These are phyloP conservation scores for Lepisosteus oculatus DNA, from an alignment of 2,113 vertebrate genomes.

Conservation along the genomic window DNA sequence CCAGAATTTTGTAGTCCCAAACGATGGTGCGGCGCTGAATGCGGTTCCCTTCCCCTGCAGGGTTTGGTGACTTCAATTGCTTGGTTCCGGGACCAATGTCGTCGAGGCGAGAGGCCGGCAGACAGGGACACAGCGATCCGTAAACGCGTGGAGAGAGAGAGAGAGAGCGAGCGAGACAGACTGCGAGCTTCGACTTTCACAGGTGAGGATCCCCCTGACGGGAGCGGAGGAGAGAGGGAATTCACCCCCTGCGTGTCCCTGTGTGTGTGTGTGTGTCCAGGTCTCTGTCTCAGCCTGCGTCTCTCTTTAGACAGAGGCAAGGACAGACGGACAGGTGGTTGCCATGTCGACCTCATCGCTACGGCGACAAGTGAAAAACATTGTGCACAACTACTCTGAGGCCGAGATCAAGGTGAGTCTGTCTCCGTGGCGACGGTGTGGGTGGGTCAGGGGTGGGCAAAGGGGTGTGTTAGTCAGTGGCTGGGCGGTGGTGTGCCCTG, in stretches of 20 bases:
- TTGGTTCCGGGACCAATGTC: slow-evolving; percentile 63
- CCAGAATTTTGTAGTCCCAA: background rate
- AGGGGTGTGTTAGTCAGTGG: too few relatives aligned
- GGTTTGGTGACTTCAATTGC: slow-evolving; percentile 39
- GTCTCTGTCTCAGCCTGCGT: slow-evolving; percentile 32
- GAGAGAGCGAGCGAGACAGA: slow-evolving; percentile 40
- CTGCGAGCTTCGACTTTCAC: slow-evolving; percentile 25
- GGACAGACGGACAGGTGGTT: slow-evolving; percentile 61
- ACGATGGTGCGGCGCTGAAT: slow-evolving; percentile 8
- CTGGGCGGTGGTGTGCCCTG: too few relatives aligned
- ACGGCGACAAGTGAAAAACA: slow-evolving; percentile 88
- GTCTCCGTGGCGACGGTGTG: background rate
- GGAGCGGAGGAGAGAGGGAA: background rate
- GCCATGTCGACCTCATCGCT: slow-evolving; percentile 88
- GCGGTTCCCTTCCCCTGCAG: slow-evolving; percentile 16
- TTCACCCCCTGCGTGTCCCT: slow-evolving; percentile 4
- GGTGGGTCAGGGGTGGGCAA: too few relatives aligned
- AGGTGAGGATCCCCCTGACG: background rate
- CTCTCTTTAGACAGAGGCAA: slow-evolving; percentile 47
- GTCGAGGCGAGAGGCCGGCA: slow-evolving; percentile 55
- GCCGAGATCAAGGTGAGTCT: slow-evolving; percentile 84
- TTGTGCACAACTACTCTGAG: slow-evolving; percentile 91
- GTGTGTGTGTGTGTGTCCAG: background rate
- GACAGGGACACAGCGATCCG: slow-evolving; percentile 50
- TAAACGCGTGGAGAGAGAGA: slow-evolving; percentile 47